Conservation (phyloP, 2,113 vertebrate species). For the Megaptera novaeangliae region DNA sequence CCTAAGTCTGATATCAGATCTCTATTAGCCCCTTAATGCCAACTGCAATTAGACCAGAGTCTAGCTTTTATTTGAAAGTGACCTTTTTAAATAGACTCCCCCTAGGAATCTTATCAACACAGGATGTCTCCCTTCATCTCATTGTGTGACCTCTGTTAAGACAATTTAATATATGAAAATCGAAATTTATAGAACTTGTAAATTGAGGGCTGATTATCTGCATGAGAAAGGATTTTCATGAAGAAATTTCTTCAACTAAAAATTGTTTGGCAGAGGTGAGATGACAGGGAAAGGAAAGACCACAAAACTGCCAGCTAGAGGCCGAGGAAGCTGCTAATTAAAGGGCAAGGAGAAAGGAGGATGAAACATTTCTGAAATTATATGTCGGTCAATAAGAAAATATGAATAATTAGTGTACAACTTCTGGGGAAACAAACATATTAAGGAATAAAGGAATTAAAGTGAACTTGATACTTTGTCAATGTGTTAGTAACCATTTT, state of each 20-base stretch:
- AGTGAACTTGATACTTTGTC: not conserved
- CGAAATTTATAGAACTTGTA: slow-evolving; percentile 20
- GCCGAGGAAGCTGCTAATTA: slow-evolving; percentile 1
- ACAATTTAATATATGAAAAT: slow-evolving; percentile 34
- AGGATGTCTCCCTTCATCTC: slow-evolving; percentile 10
- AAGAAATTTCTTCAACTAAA: not conserved
- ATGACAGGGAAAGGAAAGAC: not conserved
- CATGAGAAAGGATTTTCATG: not conserved
- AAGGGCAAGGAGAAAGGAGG: not conserved
- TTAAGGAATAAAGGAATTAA: not conserved
- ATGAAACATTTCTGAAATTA: not conserved
- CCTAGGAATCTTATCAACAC: slow-evolving; percentile 21
- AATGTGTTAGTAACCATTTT: not conserved
- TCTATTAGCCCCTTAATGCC: not conserved
- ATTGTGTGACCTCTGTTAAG: not conserved
- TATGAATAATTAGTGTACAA: not conserved
- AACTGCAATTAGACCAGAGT: not conserved
- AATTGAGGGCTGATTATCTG: slow-evolving; percentile 20
- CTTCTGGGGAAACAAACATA: not conserved
- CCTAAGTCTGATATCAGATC: not conserved
- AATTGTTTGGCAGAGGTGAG: not conserved
- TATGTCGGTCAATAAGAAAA: not conserved
- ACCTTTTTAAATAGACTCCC: not conserved
- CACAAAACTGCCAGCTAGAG: not conserved
- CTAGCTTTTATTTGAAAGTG: not conserved